Conservation (phyloP, 2,113 vertebrate species). For the Myotis lucifugus region DNA sequence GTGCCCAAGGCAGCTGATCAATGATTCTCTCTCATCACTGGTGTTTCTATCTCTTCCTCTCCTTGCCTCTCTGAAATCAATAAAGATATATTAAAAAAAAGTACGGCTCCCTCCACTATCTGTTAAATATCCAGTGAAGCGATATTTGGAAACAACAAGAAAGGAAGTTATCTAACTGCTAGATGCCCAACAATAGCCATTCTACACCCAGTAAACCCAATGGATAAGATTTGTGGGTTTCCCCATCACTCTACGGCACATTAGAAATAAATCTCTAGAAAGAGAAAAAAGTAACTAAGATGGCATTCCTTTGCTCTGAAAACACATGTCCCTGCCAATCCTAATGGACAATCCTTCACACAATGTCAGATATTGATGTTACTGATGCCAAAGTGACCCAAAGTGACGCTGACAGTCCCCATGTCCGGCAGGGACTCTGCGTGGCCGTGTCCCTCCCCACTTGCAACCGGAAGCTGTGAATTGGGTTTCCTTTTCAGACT, state of each 20-base stretch:
- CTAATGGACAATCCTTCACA: neutral
- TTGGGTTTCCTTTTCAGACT: neutral
- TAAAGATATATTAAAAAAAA: neutral
- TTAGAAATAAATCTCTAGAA: slow-evolving; percentile 29
- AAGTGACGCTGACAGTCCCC: neutral
- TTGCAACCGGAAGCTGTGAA: neutral
- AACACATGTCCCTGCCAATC: neutral
- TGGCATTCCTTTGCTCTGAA: slow-evolving; percentile 49
- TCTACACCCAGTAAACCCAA: neutral
- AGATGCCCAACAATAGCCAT: neutral
- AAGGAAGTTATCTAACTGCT: too few species aligned
- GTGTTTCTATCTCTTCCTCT: too few species aligned
- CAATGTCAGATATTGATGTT: neutral
- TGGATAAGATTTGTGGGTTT: neutral
- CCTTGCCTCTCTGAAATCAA: too few species aligned
- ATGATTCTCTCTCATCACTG: too few species aligned
- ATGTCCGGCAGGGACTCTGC: neutral
- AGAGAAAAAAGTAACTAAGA: slow-evolving; percentile 3
- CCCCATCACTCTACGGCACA: neutral
- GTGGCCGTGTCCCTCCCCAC: neutral
- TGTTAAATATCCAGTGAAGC: neutral
- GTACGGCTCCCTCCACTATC: neutral
- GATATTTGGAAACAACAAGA: neutral
- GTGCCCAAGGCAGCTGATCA: too few species aligned
- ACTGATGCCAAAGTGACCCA: neutral